These are phyloP conservation scores for Dipodomys stephensi DNA, from an alignment of 2,113 vertebrate genomes.

Conservation along the genomic window DNA sequence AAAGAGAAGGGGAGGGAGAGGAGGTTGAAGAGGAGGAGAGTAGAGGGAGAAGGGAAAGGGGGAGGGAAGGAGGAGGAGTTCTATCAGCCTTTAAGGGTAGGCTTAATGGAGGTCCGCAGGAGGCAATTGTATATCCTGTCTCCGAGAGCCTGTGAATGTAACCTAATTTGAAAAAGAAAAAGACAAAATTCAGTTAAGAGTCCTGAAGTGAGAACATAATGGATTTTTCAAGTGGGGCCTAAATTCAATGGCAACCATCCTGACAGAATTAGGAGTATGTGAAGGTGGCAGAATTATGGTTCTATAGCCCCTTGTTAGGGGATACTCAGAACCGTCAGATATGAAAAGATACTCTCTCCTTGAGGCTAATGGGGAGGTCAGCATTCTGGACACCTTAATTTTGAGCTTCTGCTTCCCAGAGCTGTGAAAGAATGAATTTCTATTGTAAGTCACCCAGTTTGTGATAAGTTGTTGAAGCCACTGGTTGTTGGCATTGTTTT, in stretches of 20 bases:
- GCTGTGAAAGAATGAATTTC: background rate
- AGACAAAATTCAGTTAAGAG: background rate
- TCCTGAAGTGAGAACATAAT: background rate
- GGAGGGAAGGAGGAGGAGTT: no score
- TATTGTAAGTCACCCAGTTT: background rate
- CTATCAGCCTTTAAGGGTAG: background rate
- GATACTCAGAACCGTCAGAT: background rate
- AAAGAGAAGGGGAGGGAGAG: no score
- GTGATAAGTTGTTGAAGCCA: background rate
- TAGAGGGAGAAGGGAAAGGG: no score
- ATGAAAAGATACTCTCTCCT: background rate
- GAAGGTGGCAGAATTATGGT: background rate
- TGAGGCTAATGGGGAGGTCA: background rate
- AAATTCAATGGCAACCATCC: background rate
- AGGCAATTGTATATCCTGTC: background rate
- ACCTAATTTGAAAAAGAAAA: background rate
- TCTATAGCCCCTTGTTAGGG: background rate
- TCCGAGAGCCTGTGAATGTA: background rate
- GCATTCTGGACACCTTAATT: background rate
- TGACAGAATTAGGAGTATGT: background rate
- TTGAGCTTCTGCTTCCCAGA: background rate
- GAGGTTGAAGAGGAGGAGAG: no score
- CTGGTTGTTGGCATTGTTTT: background rate
- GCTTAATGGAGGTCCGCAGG: background rate
- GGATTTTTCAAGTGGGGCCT: background rate